Base-by-base conservation (phyloP, 2,888 invertebrate species). In the Eristalis arbustorum region DNA sequence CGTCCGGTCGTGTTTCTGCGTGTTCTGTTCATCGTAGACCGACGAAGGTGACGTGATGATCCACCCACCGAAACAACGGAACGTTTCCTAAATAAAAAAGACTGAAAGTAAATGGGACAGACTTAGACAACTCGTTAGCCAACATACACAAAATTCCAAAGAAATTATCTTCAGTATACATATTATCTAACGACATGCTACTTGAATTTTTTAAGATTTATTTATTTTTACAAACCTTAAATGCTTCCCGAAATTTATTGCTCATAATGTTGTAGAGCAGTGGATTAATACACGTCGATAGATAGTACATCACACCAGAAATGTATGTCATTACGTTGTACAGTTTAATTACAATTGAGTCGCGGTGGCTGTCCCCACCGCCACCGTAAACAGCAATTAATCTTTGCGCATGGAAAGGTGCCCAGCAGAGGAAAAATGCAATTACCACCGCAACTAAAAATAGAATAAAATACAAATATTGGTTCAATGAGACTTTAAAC, bases 221-320 rank as follows among this genome's bases (percentile, higher is more conserved):
- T 13, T 57, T 42, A 88, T 56, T 3, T 13, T 57, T 42, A 88
- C 89, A 69, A 93, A 97, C 98, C 96, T 96, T 97, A 93, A 98
- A 98, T 63, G 98, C 98, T 88, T 96, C 96, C 64, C 98, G 94
- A 91, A 98, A 98, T 92, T 98, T 98, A 92, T 97, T 96, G 11
- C 98, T 98, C 98, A 98, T 98, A 74, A 98, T 96, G 93, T 98
- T 97, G 93, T 98, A 98, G 56, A 98, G 94, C 88, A 98, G 94
- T 0, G 98, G 98, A 92, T 98, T 98, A 91, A 98, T 96, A 90
- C 97, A 97, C 11, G 98, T 97, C 8, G 98, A 98, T 89, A 98
- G 92, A 93, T 97, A 98, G 94, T 98, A 98, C 83, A 98, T 95
- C 0, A 98, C 95, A 0, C 98, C 98, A 0, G 98, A 98, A 49